Evolutionary conservation across 2,797 vertebrate species (phyloP).

Genomic region (Notolabrus celidotus): DNA sequence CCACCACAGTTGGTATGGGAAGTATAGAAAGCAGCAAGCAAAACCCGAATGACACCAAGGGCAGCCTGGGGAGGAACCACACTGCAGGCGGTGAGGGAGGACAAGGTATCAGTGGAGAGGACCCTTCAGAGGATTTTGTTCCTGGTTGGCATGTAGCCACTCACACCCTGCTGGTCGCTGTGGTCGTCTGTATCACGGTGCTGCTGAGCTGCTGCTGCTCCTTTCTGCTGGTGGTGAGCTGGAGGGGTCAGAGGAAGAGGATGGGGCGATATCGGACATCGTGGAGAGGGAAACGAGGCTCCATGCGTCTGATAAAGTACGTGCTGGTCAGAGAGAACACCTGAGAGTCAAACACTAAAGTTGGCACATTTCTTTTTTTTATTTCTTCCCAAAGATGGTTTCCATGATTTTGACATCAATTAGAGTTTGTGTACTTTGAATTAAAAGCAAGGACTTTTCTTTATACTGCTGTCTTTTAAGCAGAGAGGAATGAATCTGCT

Average conservation of each 20-base stretch:
- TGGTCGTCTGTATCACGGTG: slow-evolving; percentile 81
- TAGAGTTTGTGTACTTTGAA: too few species aligned
- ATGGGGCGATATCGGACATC: slow-evolving; percentile 85
- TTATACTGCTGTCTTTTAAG: too few species aligned
- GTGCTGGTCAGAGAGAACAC: slow-evolving; percentile 78
- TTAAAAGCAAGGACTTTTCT: too few species aligned
- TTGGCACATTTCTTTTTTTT: not conserved
- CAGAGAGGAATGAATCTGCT: slow-evolving; percentile 5
- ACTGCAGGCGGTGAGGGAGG: slow-evolving; percentile 62
- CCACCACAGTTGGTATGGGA: slow-evolving; percentile 47
- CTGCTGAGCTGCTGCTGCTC: slow-evolving; percentile 88
- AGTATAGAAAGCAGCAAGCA: slow-evolving; percentile 83
- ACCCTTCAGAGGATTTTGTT: slow-evolving; percentile 36
- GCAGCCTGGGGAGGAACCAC: slow-evolving; percentile 82
- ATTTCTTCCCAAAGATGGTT: slow-evolving; percentile 6
- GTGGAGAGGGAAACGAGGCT: slow-evolving; percentile 71
- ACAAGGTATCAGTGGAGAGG: slow-evolving; percentile 47
- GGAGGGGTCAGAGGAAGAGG: slow-evolving; percentile 82
- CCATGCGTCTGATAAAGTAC: slow-evolving; percentile 84
- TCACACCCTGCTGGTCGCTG: slow-evolving; percentile 82
- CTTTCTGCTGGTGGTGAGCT: slow-evolving; percentile 79
- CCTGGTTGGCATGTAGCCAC: slow-evolving; percentile 78
- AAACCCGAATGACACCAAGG: slow-evolving; percentile 87
- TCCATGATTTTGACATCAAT: not conserved
- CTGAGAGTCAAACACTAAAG: slow-evolving; percentile 50